These are phyloP conservation scores for Suncus etruscus DNA, from an alignment of 2,113 vertebrate genomes.

Conservation along the genomic window DNA sequence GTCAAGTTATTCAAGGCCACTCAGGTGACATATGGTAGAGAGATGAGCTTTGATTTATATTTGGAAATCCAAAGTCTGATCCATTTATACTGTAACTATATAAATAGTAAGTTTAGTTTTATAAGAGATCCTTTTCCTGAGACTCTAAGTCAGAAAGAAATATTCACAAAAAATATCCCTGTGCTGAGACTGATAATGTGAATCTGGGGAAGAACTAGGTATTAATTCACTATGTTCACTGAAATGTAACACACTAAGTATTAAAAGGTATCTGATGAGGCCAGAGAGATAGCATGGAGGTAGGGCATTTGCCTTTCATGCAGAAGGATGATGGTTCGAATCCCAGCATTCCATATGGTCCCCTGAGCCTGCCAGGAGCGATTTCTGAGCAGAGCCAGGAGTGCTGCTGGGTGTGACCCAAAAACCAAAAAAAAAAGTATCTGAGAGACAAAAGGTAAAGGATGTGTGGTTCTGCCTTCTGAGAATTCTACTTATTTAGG, in stretches of 20 bases:
- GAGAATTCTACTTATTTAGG: background rate
- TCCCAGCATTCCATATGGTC: too few species aligned
- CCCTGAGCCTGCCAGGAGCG: too few species aligned
- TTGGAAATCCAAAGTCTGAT: constrained; percentile 52
- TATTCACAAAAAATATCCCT: constrained; percentile 36
- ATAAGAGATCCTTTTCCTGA: constrained; percentile 27
- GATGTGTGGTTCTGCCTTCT: background rate
- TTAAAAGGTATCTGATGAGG: background rate
- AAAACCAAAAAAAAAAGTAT: too few species aligned
- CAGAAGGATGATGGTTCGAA: too few species aligned
- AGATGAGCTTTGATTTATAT: constrained; percentile 18
- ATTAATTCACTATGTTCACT: background rate
- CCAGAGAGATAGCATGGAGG: too few species aligned
- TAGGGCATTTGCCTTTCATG: too few species aligned
- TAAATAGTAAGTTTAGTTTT: constrained; percentile 60
- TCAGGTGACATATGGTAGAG: constrained; percentile 37
- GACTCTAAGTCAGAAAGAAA: constrained; percentile 53
- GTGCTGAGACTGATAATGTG: background rate
- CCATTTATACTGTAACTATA: constrained; percentile 29
- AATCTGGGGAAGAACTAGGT: background rate
- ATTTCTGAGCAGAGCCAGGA: too few species aligned
- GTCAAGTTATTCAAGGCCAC: background rate
- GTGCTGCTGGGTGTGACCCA: too few species aligned
- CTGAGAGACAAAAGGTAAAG: constrained; percentile 37
- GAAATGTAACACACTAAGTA: background rate